Evolutionary conservation across 2,797 vertebrate species (phyloP).

Genomic region (Sebastes itinus): DNA sequence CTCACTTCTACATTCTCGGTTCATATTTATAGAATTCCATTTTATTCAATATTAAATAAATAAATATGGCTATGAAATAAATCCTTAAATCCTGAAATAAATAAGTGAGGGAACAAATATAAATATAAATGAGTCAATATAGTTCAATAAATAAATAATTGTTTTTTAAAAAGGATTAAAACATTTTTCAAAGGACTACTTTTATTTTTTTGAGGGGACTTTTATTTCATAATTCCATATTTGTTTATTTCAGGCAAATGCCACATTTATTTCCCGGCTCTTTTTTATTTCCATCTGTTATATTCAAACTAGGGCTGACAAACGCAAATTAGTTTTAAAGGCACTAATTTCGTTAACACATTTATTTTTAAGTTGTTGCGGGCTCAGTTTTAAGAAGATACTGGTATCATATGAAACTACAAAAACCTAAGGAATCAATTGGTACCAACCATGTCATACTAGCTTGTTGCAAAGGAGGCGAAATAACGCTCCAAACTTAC

Average conservation of each 20-base stretch:
- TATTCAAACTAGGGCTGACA: background rate
- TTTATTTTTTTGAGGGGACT: background rate
- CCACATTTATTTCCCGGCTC: background rate
- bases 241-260: too few relatives aligned
- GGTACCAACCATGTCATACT: too few relatives aligned
- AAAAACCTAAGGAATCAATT: too few relatives aligned
- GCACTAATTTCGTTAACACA: too few relatives aligned
- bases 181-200: background rate
- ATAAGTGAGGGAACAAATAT: background rate
- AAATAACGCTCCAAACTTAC: too few relatives aligned
- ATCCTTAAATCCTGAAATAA: background rate
- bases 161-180: too few relatives aligned
- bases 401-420: too few relatives aligned
- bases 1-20: background rate
- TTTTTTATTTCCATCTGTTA: background rate
- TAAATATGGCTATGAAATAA: background rate
- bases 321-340: too few relatives aligned
- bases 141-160: background rate
- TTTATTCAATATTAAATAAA: background rate
- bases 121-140: background rate
- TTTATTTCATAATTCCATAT: background rate
- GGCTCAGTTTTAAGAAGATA: too few relatives aligned
- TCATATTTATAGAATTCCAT: background rate
- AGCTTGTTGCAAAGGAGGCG: too few relatives aligned
- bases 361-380: too few relatives aligned